These are phyloP conservation scores for Chrysina gloriosa DNA, from an alignment of 2,888 invertebrate species.

Conservation along the genomic window DNA sequence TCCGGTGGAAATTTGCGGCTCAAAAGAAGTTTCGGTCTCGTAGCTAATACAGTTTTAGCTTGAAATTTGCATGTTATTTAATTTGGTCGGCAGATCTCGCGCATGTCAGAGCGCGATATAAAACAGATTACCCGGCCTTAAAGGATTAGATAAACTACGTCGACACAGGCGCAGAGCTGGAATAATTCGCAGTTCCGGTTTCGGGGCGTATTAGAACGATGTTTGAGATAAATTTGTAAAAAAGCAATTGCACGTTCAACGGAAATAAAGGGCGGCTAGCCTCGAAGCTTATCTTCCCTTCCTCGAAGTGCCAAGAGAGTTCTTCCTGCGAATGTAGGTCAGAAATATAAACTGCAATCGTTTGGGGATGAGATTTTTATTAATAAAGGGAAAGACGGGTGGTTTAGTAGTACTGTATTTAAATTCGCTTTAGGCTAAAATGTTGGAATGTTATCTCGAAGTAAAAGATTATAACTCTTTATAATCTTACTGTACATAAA, in stretches of 20 bases:
- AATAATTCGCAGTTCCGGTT: background rate
- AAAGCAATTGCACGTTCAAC: background rate
- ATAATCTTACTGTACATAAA: too few species aligned
- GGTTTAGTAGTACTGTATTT: too few species aligned
- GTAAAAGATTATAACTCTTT: too few species aligned
- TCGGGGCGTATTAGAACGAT: background rate
- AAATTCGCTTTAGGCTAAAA: too few species aligned
- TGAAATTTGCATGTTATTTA: conserved; percentile 26
- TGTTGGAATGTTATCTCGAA: too few species aligned
- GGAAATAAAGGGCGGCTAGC: too few species aligned
- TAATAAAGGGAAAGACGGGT: too few species aligned
- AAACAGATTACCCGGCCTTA: conserved; percentile 23
- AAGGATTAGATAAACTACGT: conserved; percentile 14
- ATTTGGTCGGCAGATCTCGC: conserved; percentile 11
- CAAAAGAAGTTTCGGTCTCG: background rate
- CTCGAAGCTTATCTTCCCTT: too few species aligned
- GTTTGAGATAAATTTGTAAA: background rate
- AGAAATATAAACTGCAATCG: too few species aligned
- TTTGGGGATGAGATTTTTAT: too few species aligned
- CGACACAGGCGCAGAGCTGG: background rate
- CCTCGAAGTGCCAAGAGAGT: too few species aligned
- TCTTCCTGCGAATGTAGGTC: too few species aligned
- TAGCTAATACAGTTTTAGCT: background rate
- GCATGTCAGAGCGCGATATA: conserved; percentile 22
- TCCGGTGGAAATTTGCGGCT: background rate